These are phyloP conservation scores for Pitta sordida DNA, from an alignment of 2,113 vertebrate genomes.

Conservation along the genomic window DNA sequence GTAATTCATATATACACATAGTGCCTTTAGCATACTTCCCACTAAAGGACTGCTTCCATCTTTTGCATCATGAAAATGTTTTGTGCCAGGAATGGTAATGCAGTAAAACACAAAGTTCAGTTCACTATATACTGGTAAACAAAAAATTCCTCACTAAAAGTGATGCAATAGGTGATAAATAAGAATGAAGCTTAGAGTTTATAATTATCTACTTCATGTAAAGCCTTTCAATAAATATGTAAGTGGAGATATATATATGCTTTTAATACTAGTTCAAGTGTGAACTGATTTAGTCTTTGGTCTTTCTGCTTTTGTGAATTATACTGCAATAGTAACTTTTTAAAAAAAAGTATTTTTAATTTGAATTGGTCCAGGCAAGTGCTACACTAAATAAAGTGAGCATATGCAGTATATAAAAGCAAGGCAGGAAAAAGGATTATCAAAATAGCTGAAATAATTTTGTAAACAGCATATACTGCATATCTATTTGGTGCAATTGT, in stretches of 20 bases:
- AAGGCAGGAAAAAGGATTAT: neutral
- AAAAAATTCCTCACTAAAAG: neutral
- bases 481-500: neutral
- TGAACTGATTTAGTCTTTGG: conserved; percentile 10
- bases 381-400: conserved; percentile 10
- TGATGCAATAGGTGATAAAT: neutral
- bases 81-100: neutral
- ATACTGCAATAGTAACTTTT: neutral
- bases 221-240: conserved; percentile 8
- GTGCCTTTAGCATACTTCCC: neutral
- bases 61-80: neutral
- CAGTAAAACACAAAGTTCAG: neutral
- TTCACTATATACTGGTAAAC: neutral
- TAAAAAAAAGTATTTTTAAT: neutral
- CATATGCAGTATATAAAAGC: neutral
- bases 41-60: neutral
- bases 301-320: conserved; percentile 7
- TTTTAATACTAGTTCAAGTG: neutral
- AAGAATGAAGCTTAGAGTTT: neutral
- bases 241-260: neutral
- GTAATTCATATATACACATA: neutral
- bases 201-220: neutral
- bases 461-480: neutral
- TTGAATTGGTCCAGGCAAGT: neutral
- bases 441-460: conserved; percentile 22